phyloP scores from a whole-genome alignment of 2,888 invertebrate genomes.

The Morinoia aosen region DNA sequence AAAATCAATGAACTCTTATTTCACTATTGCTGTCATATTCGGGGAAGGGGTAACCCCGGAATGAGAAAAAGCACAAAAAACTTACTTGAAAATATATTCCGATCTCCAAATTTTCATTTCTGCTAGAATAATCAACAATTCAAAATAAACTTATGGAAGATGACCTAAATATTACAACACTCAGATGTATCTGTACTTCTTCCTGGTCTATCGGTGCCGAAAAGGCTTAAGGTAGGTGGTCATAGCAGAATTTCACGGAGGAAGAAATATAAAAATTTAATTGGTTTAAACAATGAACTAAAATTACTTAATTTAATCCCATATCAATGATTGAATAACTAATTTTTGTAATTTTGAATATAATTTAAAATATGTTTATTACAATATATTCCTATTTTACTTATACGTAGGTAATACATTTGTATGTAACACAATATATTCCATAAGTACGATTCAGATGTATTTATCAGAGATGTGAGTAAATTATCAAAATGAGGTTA shows the following conservation, averaged over 20 bases:
- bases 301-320: neutral
- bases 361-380: too few relatives aligned
- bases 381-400: too few relatives aligned
- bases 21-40: neutral
- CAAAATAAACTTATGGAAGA: neutral
- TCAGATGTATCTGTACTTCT: neutral
- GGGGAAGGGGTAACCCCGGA: neutral
- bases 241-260: neutral
- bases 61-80: neutral
- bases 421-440: too few relatives aligned
- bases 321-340: too few relatives aligned
- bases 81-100: slow-evolving; percentile 45
- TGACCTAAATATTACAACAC: neutral
- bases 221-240: neutral
- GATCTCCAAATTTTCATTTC: slow-evolving; percentile 22
- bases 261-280: neutral
- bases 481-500: too few relatives aligned
- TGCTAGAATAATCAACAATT: neutral
- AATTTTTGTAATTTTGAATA: too few relatives aligned
- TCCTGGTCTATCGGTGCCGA: neutral
- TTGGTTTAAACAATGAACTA: neutral
- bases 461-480: too few relatives aligned
- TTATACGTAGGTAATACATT: too few relatives aligned
- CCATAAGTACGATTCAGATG: too few relatives aligned
- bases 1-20: neutral